Base-by-base conservation (phyloP, 2,113 vertebrate genomes). In the Ibidorhyncha struthersii region DNA sequence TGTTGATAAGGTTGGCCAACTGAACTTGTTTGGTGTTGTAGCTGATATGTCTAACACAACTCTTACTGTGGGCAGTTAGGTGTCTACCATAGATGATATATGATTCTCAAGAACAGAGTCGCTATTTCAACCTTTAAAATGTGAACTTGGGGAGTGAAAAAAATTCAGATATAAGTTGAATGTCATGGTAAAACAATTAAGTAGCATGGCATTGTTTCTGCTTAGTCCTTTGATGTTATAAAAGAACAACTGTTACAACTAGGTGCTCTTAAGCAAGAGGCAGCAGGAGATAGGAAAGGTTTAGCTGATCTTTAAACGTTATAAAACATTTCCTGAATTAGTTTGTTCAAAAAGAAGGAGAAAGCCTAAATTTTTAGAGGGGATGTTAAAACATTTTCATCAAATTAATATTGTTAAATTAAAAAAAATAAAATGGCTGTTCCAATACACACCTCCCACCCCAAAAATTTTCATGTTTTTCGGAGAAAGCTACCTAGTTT, bases 371-470 rank as follows among this genome's bases (percentile, higher is more conserved):
- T 32, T 43, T 74, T 86, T 40, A 47, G 4, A 34, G 4, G 3
- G 0, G 8, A 55, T 65, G 12, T 73, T 6, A 61, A 81, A 83
- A 36, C 0, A 23, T 83, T 76, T 71, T 5, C 7, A 32, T 52
- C 17, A 81, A 73, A 69, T n/a, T 21, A 40, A n/a, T 29, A 18
- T 6, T 55, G 4, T 32, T 38, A 76, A 62, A 45, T 74, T 18
- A 4, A 18, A 80, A 83, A 47, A 47, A 14, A 14, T 0, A n/a
- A n/a, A n/a, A n/a, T 2, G 0, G 30, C 4, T 49, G 53, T 65
- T 71, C 10, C 5, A 36, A 3, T 70, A 55, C 6, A 34, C 3
- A 50, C 1, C 5, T 56, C n/a, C n/a, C n/a, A n/a, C n/a, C n/a
- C 40, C 40, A 40, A 40, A 73, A 36, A 53, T 36, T n/a, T 21